These are phyloP conservation scores for Gorsachius goisagi DNA, from an alignment of 2,113 vertebrate genomes.

Conservation along the genomic window DNA sequence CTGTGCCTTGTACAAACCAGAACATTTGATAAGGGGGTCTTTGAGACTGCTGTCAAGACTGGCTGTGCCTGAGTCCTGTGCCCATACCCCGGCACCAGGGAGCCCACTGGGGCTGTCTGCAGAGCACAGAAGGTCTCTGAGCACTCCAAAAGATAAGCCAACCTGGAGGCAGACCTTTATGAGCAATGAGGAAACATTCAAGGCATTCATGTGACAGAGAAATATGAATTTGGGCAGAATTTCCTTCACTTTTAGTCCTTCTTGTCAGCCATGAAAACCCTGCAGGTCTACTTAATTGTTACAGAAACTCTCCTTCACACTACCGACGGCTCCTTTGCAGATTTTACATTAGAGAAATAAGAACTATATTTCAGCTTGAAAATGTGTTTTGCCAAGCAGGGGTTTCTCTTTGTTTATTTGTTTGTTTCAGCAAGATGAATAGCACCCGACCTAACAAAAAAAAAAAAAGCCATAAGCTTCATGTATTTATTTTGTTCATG, in stretches of 20 bases:
- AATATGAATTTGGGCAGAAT: neutral
- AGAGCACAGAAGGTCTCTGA: neutral
- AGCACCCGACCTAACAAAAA: neutral
- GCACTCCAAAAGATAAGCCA: neutral
- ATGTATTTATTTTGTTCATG: neutral
- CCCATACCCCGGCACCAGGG: fast-evolving
- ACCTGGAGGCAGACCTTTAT: neutral
- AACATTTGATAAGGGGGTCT: neutral
- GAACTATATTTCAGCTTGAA: neutral
- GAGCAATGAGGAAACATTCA: neutral
- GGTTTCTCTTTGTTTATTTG: neutral
- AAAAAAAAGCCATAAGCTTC: neutral
- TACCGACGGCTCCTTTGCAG: fast-evolving
- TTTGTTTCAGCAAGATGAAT: neutral
- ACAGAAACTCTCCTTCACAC: neutral
- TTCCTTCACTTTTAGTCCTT: neutral
- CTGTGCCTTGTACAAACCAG: neutral
- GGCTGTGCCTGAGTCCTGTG: neutral
- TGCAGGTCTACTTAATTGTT: neutral
- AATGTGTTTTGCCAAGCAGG: neutral
- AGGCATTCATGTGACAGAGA: neutral
- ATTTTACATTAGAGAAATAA: neutral
- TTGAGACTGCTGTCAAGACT: neutral
- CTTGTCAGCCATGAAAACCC: neutral
- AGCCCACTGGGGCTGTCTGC: neutral